Base-by-base conservation (phyloP, 2,113 vertebrate genomes). In the Hepsetus odoe region DNA sequence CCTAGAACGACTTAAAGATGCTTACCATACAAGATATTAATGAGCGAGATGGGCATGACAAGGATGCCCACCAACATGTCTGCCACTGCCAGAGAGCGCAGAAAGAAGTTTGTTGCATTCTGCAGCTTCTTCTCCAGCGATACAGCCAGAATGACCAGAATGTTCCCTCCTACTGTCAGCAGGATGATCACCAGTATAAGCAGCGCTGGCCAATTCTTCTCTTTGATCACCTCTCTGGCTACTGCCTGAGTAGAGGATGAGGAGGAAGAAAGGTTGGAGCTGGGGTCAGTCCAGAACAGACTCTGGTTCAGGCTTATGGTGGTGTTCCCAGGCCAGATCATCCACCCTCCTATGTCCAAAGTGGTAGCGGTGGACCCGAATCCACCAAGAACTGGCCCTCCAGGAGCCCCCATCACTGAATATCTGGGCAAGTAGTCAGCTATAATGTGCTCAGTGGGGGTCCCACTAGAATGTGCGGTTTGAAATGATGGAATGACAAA, bases 41-140 rank as follows among this genome's bases (percentile, higher is more conserved):
- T 93, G 86, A 99, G 95, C 13, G 98, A 99, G 72, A 98, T 88
- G 0, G 98, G 98, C 98, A 99, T 99, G 77, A 99, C 98, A 86
- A 99, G 93, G 83, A 99, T 96, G 90, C 97, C 98, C 77, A 99
- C 98, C 55, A 99, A 88, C 96, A 99, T 98, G 89, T 99, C 98
- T 0, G 98, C 98, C 80, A 98, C 95, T 0, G 98, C 97, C 88
- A 99, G 90, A 0, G 98, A 99, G 90, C 98, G 94, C 89, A 99
- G 91, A 88, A 99, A 99, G 87, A 97, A 99, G 89, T 99, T 99
- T 61, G 98, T 99, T 61, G 97, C 98, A 32, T 97, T 99, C 84
- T 99, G 98, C 77, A 99, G 94, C 87, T 99, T 99, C 90, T 98
- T 99, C 91, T 99, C 98, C 91, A 99, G 84, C 18, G 95, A 96